phyloP scores from a whole-genome alignment of 2,888 invertebrate species.

The Silvanus unidentatus region DNA sequence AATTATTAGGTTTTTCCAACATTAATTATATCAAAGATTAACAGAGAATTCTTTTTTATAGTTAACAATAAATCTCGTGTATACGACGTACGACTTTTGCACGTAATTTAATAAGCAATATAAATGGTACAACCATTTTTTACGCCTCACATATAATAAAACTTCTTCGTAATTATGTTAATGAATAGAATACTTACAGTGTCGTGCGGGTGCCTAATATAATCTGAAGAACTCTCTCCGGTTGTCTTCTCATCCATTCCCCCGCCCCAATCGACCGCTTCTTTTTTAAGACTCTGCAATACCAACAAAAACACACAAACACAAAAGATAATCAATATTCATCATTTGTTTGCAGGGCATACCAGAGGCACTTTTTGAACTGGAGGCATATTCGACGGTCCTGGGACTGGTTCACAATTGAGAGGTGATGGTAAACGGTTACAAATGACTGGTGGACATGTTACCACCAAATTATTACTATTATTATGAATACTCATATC shows the following conservation, averaged over 20 bases:
- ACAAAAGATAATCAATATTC: no score
- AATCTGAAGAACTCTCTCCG: constrained; percentile 71
- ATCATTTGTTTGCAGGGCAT: constrained; percentile 19
- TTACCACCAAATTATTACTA: constrained; percentile 25
- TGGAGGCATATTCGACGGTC: constrained; percentile 79
- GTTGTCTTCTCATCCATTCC: constrained; percentile 69
- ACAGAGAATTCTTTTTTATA: no score
- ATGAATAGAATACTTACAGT: constrained; percentile 63
- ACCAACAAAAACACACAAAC: no score
- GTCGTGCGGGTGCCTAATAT: constrained; percentile 71
- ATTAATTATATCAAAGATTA: no score
- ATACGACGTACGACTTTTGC: no score
- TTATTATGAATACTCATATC: constrained; percentile 52
- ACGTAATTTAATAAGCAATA: no score
- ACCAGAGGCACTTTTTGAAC: constrained; percentile 87
- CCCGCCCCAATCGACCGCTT: constrained; percentile 79
- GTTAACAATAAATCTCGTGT: no score
- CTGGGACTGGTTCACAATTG: constrained; percentile 65
- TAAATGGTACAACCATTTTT: background rate
- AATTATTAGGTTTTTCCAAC: no score
- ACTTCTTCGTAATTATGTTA: no score
- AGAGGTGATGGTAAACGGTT: constrained; percentile 60
- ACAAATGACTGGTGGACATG: constrained; percentile 45
- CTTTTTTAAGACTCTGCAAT: constrained; percentile 84
- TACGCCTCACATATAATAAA: background rate